Base-by-base conservation (phyloP, 2,888 invertebrate species). In the Heteropelma amictum region DNA sequence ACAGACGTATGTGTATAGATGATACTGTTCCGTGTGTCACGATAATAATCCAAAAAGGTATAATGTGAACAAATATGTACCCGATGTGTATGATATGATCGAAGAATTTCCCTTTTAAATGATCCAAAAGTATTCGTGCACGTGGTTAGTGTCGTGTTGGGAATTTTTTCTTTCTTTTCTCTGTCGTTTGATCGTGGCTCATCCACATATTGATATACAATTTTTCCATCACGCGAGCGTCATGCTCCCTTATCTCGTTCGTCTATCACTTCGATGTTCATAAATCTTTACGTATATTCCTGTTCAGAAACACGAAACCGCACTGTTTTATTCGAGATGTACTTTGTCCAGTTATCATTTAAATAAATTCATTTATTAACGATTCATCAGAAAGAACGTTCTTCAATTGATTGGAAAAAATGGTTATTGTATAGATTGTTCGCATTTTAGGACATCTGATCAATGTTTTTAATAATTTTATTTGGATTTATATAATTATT, bases 161-260 rank as follows among this genome's bases (percentile, higher is more conserved):
- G 42, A 33, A 28, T 28, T 58, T 17, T 26, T 17, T 38, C 26
- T 14, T 10, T 42, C 47, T 23, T 19, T n/a, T 53, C 19, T 53
- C 12, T 7, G 40, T 12, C 30, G n/a, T 42, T 12, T 35, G 21
- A 47, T 28, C 63, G 63, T 63, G 33, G 60, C 56, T 47, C 63
- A 60, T 65, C 47, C 28, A 26, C n/a, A 73, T 47, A 51, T 47
- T 23, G 10, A 45, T 54, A 54, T 45, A 54, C n/a, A 21, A 65
- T 33, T 65, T 65, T 45, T 69, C 47, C 54, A 70, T 70, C 74
- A 74, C 74, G 74, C 74, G 60, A 70, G 38, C 54, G 28, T 70
- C 65, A 53, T 40, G 53, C 45, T 38, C 53, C 51, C 53, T 73
- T 69, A 69, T 74, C 73, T 40, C 23, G 33, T 63, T 58, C 49